Base-by-base conservation (phyloP, 2,797 vertebrate species). In the Neostethus bicornis region DNA sequence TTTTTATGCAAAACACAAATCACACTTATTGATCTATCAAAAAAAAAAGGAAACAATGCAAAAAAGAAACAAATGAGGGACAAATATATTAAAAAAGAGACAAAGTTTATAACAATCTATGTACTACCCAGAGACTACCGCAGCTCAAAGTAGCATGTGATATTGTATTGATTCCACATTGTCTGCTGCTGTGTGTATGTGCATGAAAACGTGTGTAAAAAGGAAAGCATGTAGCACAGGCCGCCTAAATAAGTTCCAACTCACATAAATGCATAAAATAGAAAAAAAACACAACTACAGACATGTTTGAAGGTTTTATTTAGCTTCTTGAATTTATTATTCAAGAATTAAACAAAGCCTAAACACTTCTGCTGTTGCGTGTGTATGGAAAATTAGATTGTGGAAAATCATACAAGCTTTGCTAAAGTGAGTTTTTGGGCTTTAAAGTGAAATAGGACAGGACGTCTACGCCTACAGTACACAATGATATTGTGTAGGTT, bases 111-210 rank as follows among this genome's bases (percentile, higher is more conserved):
- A 66, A 60, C 50, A 63, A 64, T n/a, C 21, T 43, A 16, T 51
- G 45, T 48, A 73, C n/a, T n/a, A 75, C 46, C 4, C 2, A 34
- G 28, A 43, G 28, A 26, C 13, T 25, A 41, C 31, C 54, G 59
- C 39, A 55, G 44, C 60, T 72, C 52, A 31, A 38, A 61, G 42
- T 75, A 66, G 52, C 48, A 28, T 13, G 42, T 34, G 42, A 32
- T 51, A 51, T 53, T 61, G 72, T 77, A 80, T 75, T 74, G 78
- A 83, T 80, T 74, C 68, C 55, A 37, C 17, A 26, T 28, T 14
- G 49, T 59, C 45, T 61, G 38, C 56, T 50, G 50, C 23, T 56
- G 39, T 41, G 25, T 47, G 59, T 44, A 50, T 34, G 35, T 48
- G 34, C 41, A 55, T 38, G 53, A 50, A 25, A 48, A 19, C 20